These are phyloP conservation scores for Trichonephila inaurata DNA, from an alignment of 1,140 invertebrate genomes.

Conservation along the genomic window DNA sequence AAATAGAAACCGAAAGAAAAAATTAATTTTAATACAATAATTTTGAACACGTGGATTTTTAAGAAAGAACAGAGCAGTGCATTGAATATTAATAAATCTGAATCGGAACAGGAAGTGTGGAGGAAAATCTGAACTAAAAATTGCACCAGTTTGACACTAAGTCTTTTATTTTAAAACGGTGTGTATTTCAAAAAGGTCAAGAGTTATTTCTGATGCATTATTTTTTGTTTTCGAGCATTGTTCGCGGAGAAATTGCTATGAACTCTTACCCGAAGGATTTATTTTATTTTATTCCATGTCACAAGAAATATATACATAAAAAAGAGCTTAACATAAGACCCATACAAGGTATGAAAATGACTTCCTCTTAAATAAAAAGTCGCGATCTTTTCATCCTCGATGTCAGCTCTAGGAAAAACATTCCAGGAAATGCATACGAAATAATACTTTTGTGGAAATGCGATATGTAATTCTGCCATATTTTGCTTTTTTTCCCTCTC, in stretches of 20 bases:
- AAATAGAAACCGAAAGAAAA: no score
- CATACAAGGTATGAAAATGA: slow-evolving; percentile 13
- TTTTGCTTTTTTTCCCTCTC: no score
- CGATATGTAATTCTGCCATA: not conserved
- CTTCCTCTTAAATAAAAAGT: not conserved
- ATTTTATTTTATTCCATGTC: not conserved
- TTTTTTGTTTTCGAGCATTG: slow-evolving; percentile 20
- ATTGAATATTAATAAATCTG: not conserved
- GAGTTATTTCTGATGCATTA: not conserved
- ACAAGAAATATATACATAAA: not conserved
- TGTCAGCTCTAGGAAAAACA: not conserved
- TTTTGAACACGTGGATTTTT: not conserved
- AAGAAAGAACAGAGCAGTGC: not conserved
- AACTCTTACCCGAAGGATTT: not conserved
- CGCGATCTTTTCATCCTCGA: not conserved
- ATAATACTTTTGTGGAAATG: not conserved
- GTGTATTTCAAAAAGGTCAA: slow-evolving; percentile 9
- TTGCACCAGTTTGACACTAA: not conserved
- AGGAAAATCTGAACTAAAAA: not conserved
- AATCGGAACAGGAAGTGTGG: not conserved
- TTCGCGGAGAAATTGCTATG: slow-evolving; percentile 4
- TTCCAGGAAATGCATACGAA: not conserved
- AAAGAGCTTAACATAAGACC: not conserved
- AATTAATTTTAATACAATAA: no score
- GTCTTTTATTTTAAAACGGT: not conserved